Percentiles rank a stretch among this genome's conserved stretches.
Conservation (phyloP, 92 coral and sea anemone species). For the Bergia puertoricense region DNA sequence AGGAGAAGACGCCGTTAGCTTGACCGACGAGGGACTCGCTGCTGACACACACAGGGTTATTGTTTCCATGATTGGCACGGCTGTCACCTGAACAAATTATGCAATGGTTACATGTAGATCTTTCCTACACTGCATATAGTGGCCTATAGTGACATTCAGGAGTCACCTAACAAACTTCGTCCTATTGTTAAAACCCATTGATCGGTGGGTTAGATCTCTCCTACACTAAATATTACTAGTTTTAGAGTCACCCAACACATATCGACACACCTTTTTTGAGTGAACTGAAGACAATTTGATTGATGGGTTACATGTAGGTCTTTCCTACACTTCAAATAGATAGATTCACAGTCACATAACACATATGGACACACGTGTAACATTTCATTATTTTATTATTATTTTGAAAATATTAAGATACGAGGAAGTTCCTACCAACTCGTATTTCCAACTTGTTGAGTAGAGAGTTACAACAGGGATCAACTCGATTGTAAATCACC, state of each 20-base stretch:
- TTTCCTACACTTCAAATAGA: neutral
- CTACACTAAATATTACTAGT: neutral
- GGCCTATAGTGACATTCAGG: too few species aligned
- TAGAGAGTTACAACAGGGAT: conserved; percentile 17
- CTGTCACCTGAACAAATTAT: conserved; percentile 29
- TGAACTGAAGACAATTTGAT: too few species aligned
- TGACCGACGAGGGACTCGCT: conserved; percentile 40
- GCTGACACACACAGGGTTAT: conserved; percentile 51
- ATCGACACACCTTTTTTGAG: neutral
- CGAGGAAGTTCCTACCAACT: conserved; percentile 5
- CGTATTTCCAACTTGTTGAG: conserved; percentile 38
- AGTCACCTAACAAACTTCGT: too few species aligned
- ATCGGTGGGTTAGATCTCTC: too few species aligned
- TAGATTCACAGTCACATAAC: neutral
- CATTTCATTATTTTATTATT: too few species aligned
- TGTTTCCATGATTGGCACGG: conserved; percentile 31
- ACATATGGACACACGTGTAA: neutral
- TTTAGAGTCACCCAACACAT: neutral
- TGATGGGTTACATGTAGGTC: too few species aligned
- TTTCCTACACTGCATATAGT: neutral
- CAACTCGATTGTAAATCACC: conserved; percentile 15
- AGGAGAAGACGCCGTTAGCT: conserved; percentile 27
- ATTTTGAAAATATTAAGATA: too few species aligned
- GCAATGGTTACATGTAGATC: neutral
- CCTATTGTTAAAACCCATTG: too few species aligned